phyloP scores from a whole-genome alignment of 2,797 vertebrate genomes.

The Chaenodraco wilsoni region DNA sequence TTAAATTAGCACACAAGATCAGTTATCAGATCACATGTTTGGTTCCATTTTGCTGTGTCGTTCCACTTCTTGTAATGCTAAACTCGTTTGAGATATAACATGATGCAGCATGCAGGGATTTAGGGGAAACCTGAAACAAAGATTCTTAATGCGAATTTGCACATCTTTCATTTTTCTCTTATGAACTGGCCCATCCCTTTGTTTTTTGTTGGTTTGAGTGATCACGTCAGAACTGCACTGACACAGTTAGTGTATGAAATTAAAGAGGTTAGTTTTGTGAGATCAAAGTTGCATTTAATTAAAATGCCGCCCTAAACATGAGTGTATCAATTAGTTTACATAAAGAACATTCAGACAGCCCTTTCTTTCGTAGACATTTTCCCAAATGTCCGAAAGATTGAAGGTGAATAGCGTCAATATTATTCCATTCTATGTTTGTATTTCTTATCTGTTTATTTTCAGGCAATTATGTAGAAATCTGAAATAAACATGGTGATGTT shows the following conservation, averaged over 20 bases:
- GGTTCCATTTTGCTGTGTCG: background rate
- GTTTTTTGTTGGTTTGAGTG: conserved; percentile 70
- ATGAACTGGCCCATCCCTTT: conserved; percentile 81
- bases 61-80: background rate
- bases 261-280: conserved; percentile 64
- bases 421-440: conserved; percentile 66
- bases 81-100: conserved; percentile 10
- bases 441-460: conserved; percentile 79
- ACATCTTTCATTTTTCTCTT: conserved; percentile 22
- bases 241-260: conserved; percentile 58
- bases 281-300: conserved; percentile 52
- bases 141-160: conserved; percentile 1
- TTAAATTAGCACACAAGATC: conserved; percentile 28
- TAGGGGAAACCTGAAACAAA: conserved; percentile 31
- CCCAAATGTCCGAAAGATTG: conserved; percentile 83
- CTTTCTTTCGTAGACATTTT: conserved; percentile 83
- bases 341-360: conserved; percentile 74
- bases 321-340: conserved; percentile 72
- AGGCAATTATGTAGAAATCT: conserved; percentile 76
- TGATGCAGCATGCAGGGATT: conserved; percentile 57
- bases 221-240: conserved; percentile 67
- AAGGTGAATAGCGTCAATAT: conserved; percentile 68
- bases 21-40: background rate
- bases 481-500: conserved; percentile 73
- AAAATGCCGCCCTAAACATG: conserved; percentile 47